Evolutionary conservation across 2,797 vertebrate species (phyloP).

Genomic region (Urocyon cinereoargenteus): DNA sequence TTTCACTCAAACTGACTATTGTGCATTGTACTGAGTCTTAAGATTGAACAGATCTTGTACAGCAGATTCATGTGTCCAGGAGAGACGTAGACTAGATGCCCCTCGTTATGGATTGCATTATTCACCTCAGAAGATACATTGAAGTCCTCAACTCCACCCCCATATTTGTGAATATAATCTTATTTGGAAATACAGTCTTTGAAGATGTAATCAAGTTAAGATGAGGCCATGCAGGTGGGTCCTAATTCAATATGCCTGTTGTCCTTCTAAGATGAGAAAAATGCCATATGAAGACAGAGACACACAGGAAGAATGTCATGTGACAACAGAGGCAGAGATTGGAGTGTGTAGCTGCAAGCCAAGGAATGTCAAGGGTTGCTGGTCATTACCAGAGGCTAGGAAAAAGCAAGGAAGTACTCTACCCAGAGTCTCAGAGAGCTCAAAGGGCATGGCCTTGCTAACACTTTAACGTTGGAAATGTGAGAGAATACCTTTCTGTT

Average conservation of each 20-base stretch:
- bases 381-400: neutral
- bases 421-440: neutral
- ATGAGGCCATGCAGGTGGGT: neutral
- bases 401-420: neutral
- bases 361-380: neutral
- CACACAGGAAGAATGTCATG: neutral
- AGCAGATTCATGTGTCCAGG: neutral
- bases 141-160: neutral
- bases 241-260: neutral
- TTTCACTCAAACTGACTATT: neutral
- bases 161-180: neutral
- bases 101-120: neutral
- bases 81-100: neutral
- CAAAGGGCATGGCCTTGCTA: neutral
- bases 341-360: neutral
- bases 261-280: neutral
- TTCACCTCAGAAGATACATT: neutral
- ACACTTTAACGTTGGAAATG: neutral
- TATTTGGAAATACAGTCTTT: constrained; percentile 47
- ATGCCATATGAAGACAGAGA: constrained; percentile 4
- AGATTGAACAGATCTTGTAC: neutral
- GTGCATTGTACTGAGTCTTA: neutral
- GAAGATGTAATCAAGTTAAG: constrained; percentile 3
- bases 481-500: neutral
- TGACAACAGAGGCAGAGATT: neutral